Evolutionary conservation across 2,113 vertebrate species (phyloP).

Genomic region (Mandrillus leucophaeus): DNA sequence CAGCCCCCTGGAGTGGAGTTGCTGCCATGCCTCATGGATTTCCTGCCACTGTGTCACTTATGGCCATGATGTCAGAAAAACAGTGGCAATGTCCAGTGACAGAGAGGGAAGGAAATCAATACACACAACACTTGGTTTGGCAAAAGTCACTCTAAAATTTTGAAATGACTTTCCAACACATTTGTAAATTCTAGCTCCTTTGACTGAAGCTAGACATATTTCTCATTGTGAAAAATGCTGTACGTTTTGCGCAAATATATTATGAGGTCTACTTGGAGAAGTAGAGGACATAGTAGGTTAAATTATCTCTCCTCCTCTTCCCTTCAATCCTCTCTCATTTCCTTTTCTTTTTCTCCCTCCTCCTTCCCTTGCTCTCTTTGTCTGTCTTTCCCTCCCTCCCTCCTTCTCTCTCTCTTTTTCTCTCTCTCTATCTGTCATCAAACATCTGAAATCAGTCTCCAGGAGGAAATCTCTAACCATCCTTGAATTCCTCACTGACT

Average conservation of each 20-base stretch:
- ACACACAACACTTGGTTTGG: neutral
- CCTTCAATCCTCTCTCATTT: neutral
- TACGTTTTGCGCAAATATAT: neutral
- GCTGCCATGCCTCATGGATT: neutral
- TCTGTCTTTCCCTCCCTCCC: neutral
- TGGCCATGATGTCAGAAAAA: neutral
- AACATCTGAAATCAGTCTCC: neutral
- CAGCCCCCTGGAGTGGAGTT: fast-evolving
- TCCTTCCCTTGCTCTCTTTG: neutral
- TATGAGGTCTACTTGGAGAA: neutral
- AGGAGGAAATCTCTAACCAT: neutral
- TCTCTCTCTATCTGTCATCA: neutral
- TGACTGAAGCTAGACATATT: neutral
- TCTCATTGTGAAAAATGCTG: neutral
- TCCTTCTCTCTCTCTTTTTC: neutral
- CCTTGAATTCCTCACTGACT: neutral
- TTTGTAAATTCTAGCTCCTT: neutral
- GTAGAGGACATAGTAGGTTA: neutral
- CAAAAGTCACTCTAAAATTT: neutral
- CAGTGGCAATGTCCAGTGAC: neutral
- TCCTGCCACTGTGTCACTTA: neutral
- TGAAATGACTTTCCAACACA: neutral
- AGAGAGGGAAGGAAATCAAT: neutral
- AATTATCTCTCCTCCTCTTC: neutral
- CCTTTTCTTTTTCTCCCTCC: too few relatives aligned